These are phyloP conservation scores for Sylvilagus floridanus DNA, from an alignment of 2,797 vertebrate genomes.

Conservation along the genomic window DNA sequence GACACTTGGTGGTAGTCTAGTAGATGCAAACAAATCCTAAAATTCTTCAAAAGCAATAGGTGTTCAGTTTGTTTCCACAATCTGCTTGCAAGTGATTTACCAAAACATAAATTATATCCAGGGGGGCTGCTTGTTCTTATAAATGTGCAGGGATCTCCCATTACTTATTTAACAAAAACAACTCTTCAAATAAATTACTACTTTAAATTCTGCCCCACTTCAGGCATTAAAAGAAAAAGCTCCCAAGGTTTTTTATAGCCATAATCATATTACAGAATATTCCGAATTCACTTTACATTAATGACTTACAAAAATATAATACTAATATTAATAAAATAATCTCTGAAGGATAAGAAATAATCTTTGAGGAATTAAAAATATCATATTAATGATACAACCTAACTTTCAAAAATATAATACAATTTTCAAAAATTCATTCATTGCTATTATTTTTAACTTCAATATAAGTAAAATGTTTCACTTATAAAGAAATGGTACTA, in stretches of 20 bases:
- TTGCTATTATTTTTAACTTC: not conserved
- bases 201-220: not conserved
- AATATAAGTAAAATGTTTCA: not conserved
- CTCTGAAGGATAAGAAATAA: not conserved
- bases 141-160: not conserved
- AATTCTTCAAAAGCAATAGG: not conserved
- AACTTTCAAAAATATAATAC: not conserved
- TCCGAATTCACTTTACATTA: slow-evolving; percentile 7
- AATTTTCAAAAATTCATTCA: not conserved
- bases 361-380: not conserved
- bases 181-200: not conserved
- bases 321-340: not conserved
- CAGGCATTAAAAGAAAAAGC: not conserved
- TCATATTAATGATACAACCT: not conserved
- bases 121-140: not conserved
- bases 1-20: not conserved
- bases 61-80: not conserved
- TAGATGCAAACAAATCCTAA: not conserved
- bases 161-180: not conserved
- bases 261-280: not conserved
- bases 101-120: not conserved
- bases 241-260: not conserved
- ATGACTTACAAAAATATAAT: not conserved
- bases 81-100: not conserved
- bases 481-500: not conserved